Conservation (phyloP, 2,797 vertebrate genomes). For the Galago senegalensis region DNA sequence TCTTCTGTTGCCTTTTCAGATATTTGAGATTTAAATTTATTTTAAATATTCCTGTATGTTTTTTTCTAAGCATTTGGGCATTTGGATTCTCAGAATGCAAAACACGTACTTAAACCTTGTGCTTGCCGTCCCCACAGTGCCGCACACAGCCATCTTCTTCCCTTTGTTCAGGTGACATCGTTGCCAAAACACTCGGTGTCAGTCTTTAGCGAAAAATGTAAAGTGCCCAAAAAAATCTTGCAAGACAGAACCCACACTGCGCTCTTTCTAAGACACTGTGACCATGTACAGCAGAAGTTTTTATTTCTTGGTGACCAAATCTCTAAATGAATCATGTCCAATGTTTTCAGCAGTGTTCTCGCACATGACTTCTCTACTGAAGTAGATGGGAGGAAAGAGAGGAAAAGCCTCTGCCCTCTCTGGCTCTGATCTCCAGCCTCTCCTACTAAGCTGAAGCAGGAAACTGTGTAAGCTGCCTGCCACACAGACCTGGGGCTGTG, state of each 20-base stretch:
- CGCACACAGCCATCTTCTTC: neutral
- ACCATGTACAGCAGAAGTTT: neutral
- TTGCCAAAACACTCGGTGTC: conserved; percentile 55
- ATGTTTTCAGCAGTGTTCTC: neutral
- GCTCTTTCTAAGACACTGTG: conserved; percentile 73
- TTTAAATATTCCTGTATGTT: neutral
- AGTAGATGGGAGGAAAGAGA: neutral
- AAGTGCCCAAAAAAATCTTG: conserved; percentile 66
- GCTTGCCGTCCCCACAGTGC: neutral
- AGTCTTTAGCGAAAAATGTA: conserved; percentile 55
- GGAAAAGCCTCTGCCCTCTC: neutral
- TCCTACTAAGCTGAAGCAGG: neutral
- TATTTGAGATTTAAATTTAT: neutral
- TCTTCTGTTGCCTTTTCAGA: conserved; percentile 36
- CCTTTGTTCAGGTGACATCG: neutral
- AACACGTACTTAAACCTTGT: neutral
- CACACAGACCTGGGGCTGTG: neutral
- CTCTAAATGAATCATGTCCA: neutral
- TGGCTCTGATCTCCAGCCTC: neutral
- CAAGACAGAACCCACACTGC: neutral
- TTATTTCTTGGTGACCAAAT: conserved; percentile 39
- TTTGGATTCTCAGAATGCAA: neutral
- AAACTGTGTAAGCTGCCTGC: neutral
- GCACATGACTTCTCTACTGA: neutral
- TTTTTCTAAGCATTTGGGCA: neutral